These are phyloP conservation scores for Coracopsis vasa DNA, from an alignment of 2,113 vertebrate species.

Conservation along the genomic window DNA sequence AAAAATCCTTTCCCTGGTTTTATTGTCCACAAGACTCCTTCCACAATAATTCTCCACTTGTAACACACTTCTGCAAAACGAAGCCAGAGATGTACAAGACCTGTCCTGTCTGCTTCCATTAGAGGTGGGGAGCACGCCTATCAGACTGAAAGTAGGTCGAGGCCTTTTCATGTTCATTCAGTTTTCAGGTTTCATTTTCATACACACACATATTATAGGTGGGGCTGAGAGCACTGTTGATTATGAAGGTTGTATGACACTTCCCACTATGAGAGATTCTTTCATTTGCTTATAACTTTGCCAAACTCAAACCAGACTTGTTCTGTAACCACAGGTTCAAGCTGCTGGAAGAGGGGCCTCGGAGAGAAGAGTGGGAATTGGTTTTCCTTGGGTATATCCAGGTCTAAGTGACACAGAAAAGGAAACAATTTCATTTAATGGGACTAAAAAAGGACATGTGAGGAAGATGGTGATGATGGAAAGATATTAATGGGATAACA, in stretches of 20 bases:
- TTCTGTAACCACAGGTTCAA: background rate
- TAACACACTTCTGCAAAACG: constrained; percentile 26
- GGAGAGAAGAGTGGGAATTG: accelerated
- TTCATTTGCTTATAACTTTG: constrained; percentile 18
- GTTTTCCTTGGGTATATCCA: background rate
- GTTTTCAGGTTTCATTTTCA: constrained; percentile 52
- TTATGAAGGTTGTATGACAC: constrained; percentile 35
- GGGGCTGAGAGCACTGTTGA: constrained; percentile 9
- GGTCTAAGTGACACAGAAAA: background rate
- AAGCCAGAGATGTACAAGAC: constrained; percentile 49
- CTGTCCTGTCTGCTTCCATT: constrained; percentile 50
- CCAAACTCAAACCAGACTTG: constrained; percentile 52
- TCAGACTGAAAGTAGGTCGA: constrained; percentile 44
- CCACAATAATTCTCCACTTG: constrained; percentile 18
- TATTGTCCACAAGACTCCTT: background rate
- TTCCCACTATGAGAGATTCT: constrained; percentile 17
- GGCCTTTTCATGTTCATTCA: constrained; percentile 60
- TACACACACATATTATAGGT: background rate
- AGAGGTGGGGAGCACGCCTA: background rate
- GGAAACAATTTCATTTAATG: background rate
- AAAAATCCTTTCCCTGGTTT: background rate
- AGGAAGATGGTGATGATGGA: background rate
- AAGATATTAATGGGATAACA: background rate
- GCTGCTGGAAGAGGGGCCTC: background rate
- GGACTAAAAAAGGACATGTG: accelerated